Conservation (phyloP, 2,888 invertebrate species). For the Coelinius sp. region DNA sequence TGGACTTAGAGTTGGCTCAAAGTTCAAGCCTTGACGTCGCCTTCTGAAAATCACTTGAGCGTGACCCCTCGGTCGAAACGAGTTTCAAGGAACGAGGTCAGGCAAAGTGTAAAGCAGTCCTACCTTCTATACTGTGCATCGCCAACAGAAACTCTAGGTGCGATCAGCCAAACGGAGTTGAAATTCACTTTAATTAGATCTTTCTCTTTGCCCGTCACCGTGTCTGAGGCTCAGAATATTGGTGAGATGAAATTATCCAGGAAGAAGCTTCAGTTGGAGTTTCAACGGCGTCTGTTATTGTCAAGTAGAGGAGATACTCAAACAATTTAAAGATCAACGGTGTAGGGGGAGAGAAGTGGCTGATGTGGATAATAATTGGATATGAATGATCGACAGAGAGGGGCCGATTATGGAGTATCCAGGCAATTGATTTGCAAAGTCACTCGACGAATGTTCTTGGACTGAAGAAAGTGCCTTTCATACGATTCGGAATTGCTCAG, state of each 20-base stretch:
- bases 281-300: not conserved
- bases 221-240: not conserved
- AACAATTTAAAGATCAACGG: no score
- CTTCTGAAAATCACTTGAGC: conserved; percentile 51
- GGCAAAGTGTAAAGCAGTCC: conserved; percentile 44
- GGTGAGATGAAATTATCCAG: not conserved
- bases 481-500: not conserved
- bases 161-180: conserved; percentile 20
- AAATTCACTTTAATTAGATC: conserved; percentile 30
- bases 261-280: not conserved
- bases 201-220: conserved; percentile 6
- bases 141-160: conserved; percentile 13
- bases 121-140: not conserved
- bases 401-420: not conserved
- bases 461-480: not conserved
- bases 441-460: not conserved
- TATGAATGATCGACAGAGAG: not conserved
- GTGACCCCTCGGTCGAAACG: conserved; percentile 47
- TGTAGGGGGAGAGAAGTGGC: no score
- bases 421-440: conserved; percentile 11
- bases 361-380: no score
- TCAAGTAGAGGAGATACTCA: no score
- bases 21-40: conserved; percentile 40
- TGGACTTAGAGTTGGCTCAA: conserved; percentile 23
- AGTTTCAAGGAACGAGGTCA: conserved; percentile 41